Conservation (phyloP, 2,888 invertebrate species). For the Tillus elongatus region DNA sequence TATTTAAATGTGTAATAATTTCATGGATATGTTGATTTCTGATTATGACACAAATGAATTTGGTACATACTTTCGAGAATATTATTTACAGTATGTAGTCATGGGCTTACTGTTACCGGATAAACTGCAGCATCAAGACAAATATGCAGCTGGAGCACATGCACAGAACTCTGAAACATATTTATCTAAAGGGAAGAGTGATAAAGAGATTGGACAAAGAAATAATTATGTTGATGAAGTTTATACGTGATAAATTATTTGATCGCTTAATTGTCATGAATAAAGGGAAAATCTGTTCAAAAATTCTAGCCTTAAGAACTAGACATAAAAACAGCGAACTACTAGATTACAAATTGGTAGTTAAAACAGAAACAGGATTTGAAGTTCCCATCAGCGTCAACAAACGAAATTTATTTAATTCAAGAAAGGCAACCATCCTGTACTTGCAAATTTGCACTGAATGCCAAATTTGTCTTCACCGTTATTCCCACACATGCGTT, state of each 20-base stretch:
- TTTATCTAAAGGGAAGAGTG: conserved; percentile 22
- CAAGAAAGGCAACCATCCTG: conserved; percentile 10
- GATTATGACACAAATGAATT: conserved; percentile 19
- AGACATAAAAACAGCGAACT: conserved; percentile 11
- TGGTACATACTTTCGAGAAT: conserved; percentile 16
- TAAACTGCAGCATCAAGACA: conserved; percentile 21
- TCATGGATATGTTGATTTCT: conserved; percentile 11
- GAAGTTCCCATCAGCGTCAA: conserved; percentile 10
- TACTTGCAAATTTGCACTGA: conserved; percentile 12
- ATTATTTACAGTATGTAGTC: conserved; percentile 15
- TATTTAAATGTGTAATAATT: conserved; percentile 12
- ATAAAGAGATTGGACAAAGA: conserved; percentile 22
- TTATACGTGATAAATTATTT: conserved; percentile 22
- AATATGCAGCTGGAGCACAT: conserved; percentile 26
- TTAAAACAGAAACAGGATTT: conserved; percentile 8
- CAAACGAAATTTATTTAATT: conserved; percentile 10
- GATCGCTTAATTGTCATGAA: conserved; percentile 16
- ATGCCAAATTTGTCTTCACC: conserved; percentile 13
- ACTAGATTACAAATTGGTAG: not conserved
- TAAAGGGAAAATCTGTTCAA: conserved; percentile 14
- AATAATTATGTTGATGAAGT: conserved; percentile 21
- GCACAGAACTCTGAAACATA: conserved; percentile 22
- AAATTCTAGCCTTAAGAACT: conserved; percentile 9
- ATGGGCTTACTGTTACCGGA: conserved; percentile 23
- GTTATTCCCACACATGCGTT: conserved; percentile 11